A percentile compares a stretch with the other conserved stretches of the same genome.
Evolutionary conservation across 2,797 vertebrate species (phyloP).

Genomic region (Sebastes minor): DNA sequence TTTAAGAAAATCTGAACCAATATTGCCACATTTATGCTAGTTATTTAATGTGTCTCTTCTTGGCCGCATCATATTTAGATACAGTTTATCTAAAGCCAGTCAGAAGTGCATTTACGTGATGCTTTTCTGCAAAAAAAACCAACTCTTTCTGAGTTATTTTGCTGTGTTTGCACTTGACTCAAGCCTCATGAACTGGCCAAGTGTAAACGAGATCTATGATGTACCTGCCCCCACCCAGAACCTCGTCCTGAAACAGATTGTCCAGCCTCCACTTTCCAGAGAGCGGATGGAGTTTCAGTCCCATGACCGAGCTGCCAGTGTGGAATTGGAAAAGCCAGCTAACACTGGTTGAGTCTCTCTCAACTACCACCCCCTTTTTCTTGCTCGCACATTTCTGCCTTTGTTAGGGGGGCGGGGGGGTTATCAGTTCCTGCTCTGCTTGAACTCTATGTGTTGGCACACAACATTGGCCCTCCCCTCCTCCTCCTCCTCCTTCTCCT

Average conservation of each 20-base stretch:
- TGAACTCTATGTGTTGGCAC: conserved; percentile 42
- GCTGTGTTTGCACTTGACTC: not conserved
- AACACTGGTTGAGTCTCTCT: conserved; percentile 52
- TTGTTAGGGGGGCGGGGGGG: conserved; percentile 26
- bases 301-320: conserved; percentile 73
- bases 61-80: not conserved
- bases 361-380: conserved; percentile 24
- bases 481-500: too few relatives aligned
- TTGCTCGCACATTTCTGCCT: conserved; percentile 53
- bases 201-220: conserved; percentile 22
- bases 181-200: not conserved
- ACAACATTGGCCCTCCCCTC: conserved; percentile 32
- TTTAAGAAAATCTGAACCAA: not conserved
- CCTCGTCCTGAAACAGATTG: conserved; percentile 38
- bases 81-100: not conserved
- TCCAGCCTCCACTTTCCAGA: conserved; percentile 40
- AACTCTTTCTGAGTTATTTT: not conserved
- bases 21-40: not conserved
- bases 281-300: conserved; percentile 81
- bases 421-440: conserved; percentile 60
- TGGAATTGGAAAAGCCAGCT: conserved; percentile 63
- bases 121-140: not conserved
- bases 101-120: not conserved
- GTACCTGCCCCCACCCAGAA: conserved; percentile 5
- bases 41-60: not conserved